Base-by-base conservation (phyloP, 1,140 invertebrate genomes). In the Sitobion miscanthi region DNA sequence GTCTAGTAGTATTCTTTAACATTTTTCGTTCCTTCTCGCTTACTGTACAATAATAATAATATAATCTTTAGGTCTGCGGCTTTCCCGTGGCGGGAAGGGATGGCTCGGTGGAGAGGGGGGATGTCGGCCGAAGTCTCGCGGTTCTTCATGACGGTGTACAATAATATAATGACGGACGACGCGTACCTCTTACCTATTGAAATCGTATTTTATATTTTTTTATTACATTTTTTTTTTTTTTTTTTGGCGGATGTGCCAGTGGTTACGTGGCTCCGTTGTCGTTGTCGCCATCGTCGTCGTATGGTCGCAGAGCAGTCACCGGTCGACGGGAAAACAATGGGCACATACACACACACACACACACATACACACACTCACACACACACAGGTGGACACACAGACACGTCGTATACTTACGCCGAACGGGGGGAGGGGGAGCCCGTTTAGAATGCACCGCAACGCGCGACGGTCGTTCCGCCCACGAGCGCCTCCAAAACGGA, bases 401-500 rank as follows among this genome's bases (percentile, higher is more conserved):
- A 57, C 54, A 83, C 35, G 35, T 42, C 35, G 38, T 21, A 8
- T 83, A 83, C 82, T 35, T 83, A 38, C 1, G 42, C 42, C 25
- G 42, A 25, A 62, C 54, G 89, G 45, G 35, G 35, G 49, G 49
- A 9, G 45, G 45, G 52, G 9, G 42, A 14, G 7, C 21, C 57
- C 38, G n/a, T 49, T 91, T 82, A 82, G 90, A 82, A 91, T 82
- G 69, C 90, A 49, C 2, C 90, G 54, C 62, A 47, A 49, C 69
- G n/a, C 69, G 62, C 25, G 42, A n/a, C 62, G 62, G 62, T 52
- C 69, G 90, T 91, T 91, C 62, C 90, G 90, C 90, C 90, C 90
- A 91, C 90, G 90, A 91, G 69, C 90, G 90, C n/a, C 91, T 92
- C 91, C 77, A 54, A 92, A 92, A 92, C 91, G 91, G 91, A 92